Percentiles rank a stretch among this genome's conserved stretches.
phyloP scores from a whole-genome alignment of 2,113 vertebrate genomes.

The Sturnira hondurensis region DNA sequence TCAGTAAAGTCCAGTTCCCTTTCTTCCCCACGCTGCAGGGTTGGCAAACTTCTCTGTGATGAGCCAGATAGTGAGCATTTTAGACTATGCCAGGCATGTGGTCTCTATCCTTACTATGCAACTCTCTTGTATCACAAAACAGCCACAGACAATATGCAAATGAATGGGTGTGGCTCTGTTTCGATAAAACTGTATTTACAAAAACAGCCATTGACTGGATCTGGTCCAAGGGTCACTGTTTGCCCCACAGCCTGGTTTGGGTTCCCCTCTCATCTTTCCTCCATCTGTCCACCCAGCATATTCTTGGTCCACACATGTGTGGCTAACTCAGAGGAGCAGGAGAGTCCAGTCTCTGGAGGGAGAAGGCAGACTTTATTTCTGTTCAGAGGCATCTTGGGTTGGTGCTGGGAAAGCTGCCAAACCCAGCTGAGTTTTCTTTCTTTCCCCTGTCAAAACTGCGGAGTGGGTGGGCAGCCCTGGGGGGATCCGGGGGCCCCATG shows the following conservation, averaged over 20 bases:
- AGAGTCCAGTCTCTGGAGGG: not conserved
- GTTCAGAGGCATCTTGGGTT: constrained; percentile 18
- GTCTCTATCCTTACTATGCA: not conserved
- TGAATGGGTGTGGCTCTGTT: not conserved
- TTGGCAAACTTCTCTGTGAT: not conserved
- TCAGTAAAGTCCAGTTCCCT: not conserved
- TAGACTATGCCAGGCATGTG: not conserved
- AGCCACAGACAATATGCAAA: not conserved
- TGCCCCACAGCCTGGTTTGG: not conserved
- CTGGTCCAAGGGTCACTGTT: not conserved
- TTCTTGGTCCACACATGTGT: constrained; percentile 33
- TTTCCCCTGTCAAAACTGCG: not conserved
- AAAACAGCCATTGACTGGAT: not conserved
- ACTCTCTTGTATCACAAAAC: not conserved
- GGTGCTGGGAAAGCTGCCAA: constrained; percentile 39
- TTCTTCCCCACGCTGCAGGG: not conserved
- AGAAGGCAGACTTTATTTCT: constrained; percentile 59
- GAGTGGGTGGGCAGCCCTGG: not conserved
- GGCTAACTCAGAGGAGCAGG: constrained; percentile 20
- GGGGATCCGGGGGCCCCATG: not conserved
- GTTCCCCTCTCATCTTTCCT: not conserved
- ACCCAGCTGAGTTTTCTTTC: not conserved
- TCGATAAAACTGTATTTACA: constrained; percentile 29
- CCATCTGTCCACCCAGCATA: not conserved
- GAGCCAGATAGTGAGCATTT: not conserved